Conservation (phyloP, 2,888 invertebrate species). For the Hofmannophila pseudospretella region DNA sequence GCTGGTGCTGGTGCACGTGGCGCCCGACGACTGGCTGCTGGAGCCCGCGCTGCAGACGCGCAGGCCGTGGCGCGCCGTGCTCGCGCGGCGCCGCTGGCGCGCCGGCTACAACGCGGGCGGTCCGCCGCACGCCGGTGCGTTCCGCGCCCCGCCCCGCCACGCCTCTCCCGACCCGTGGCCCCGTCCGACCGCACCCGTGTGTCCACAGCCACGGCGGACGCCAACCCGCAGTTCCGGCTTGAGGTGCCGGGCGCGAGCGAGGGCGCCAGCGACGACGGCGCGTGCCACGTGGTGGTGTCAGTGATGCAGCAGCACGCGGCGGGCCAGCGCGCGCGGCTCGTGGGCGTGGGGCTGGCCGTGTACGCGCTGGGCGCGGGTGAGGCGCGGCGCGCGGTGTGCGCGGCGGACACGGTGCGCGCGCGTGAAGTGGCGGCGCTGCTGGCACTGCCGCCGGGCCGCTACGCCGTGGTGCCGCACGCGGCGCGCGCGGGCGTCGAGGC, state of each 20-base stretch:
- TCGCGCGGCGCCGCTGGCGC: conserved; percentile 74
- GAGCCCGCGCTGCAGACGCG: conserved; percentile 82
- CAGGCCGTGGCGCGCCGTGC: conserved; percentile 81
- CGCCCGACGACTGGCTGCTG: conserved; percentile 86
- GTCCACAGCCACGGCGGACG: no score
- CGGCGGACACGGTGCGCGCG: conserved; percentile 37
- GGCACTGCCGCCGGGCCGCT: not conserved
- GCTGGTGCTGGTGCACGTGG: conserved; percentile 85
- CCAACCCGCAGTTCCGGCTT: no score
- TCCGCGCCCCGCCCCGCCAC: no score
- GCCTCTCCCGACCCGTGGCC: no score
- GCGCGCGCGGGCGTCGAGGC: conserved; percentile 80
- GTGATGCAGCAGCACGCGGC: not conserved
- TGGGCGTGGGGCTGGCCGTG: not conserved
- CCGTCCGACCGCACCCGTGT: no score
- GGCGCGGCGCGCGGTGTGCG: conserved; percentile 55
- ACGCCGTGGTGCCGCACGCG: conserved; percentile 54
- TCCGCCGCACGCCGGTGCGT: conserved; percentile 81
- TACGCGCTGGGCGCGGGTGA: not conserved
- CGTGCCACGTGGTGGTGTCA: no score
- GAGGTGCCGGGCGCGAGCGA: no score
- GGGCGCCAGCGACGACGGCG: no score
- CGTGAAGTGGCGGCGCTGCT: conserved; percentile 6
- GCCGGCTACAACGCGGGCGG: conserved; percentile 85
- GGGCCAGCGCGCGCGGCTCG: not conserved